These are phyloP conservation scores for Stenurella melanura DNA, from an alignment of 2,888 invertebrate genomes.

Conservation along the genomic window DNA sequence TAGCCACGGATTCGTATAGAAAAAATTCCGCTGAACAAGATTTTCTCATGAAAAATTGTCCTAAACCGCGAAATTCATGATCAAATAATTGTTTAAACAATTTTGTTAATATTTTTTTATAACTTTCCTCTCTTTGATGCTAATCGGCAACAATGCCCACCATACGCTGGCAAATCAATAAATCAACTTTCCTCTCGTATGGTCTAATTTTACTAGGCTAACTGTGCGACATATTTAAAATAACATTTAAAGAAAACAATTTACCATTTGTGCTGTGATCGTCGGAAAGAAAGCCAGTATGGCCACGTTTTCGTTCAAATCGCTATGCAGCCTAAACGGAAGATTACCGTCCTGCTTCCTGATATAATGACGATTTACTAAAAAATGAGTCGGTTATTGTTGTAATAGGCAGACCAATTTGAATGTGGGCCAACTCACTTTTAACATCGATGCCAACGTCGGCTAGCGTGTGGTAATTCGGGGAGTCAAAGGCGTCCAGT, in stretches of 20 bases:
- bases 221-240: too few species aligned
- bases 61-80: too few species aligned
- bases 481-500: constrained; percentile 89
- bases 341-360: constrained; percentile 37
- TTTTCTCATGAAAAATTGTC: too few species aligned
- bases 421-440: constrained; percentile 69
- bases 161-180: too few species aligned
- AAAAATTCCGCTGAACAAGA: too few species aligned
- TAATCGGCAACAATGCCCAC: too few species aligned
- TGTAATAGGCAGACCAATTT: constrained; percentile 37
- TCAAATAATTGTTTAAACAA: too few species aligned
- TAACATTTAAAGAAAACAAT: constrained; percentile 12
- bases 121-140: too few species aligned
- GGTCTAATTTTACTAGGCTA: too few species aligned
- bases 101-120: too few species aligned
- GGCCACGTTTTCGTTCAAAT: constrained; percentile 89
- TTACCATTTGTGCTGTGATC: constrained; percentile 84
- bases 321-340: constrained; percentile 77
- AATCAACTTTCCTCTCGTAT: too few species aligned
- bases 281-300: constrained; percentile 93
- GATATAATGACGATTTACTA: constrained; percentile 55
- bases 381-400: constrained; percentile 39
- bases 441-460: constrained; percentile 88
- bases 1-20: too few species aligned
- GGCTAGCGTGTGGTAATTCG: constrained; percentile 89